Evolutionary conservation across 1,140 invertebrate genomes (phyloP).

Genomic region (honey bee (Apis mellifera)): DNA sequence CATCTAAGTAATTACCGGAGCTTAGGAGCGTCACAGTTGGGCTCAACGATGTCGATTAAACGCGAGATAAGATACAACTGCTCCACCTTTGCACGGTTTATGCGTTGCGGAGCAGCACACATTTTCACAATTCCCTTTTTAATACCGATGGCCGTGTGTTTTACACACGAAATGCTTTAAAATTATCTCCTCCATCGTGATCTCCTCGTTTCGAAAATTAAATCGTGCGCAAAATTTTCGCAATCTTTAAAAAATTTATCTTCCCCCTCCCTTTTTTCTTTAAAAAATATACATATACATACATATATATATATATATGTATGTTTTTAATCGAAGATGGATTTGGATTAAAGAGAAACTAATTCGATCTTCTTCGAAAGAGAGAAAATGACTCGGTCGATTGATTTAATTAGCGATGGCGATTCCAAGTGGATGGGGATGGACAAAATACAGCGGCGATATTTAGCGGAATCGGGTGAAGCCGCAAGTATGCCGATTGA

Average conservation of each 20-base stretch:
- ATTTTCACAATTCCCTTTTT: constrained; percentile 21
- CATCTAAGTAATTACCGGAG: constrained; percentile 69
- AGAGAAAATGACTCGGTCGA: no score
- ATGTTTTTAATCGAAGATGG: no score
- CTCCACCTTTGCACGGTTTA: constrained; percentile 42
- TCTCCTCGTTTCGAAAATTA: no score
- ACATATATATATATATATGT: no score
- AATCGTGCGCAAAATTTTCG: no score
- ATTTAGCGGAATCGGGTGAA: constrained; percentile 27
- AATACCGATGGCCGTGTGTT: not conserved
- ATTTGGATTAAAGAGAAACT: no score
- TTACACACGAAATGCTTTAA: not conserved
- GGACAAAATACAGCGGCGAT: not conserved
- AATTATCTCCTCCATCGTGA: not conserved
- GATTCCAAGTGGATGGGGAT: not conserved
- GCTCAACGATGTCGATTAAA: constrained; percentile 62
- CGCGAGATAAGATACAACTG: constrained; percentile 65
- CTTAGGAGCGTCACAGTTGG: constrained; percentile 63
- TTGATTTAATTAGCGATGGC: constrained; percentile 1
- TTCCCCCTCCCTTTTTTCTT: no score
- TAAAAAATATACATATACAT: no score
- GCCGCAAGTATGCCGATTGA: constrained; percentile 34
- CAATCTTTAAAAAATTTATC: no score
- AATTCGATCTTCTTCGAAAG: no score
- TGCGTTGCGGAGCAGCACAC: not conserved